Percentiles rank a stretch among this genome's conserved stretches.
These are phyloP conservation scores for Dromococcyx pavoninus DNA, from an alignment of 2,797 vertebrate species.

Conservation along the genomic window DNA sequence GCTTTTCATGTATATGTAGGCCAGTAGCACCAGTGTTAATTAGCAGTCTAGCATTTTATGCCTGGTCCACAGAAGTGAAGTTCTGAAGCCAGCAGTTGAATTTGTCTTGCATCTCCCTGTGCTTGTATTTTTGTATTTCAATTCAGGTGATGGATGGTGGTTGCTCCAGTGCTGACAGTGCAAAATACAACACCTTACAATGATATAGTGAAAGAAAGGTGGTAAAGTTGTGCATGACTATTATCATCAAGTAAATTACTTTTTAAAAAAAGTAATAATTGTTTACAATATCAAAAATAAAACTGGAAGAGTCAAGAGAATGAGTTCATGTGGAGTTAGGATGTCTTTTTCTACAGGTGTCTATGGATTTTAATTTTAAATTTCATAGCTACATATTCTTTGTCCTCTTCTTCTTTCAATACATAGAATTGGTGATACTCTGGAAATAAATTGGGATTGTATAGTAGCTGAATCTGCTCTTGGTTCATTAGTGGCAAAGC, in stretches of 20 bases:
- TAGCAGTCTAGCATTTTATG: neutral
- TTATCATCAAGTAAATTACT: neutral
- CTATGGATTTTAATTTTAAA: neutral
- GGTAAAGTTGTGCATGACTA: neutral
- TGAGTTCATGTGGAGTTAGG: neutral
- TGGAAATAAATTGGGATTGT: neutral
- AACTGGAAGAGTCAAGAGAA: neutral
- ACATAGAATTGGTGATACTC: neutral
- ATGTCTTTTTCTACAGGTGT: neutral
- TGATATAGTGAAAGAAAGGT: neutral
- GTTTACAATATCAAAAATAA: neutral
- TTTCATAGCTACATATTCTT: neutral
- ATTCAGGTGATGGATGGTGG: neutral
- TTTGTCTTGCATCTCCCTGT: neutral
- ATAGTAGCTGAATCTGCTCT: neutral
- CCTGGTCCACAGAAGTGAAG: neutral
- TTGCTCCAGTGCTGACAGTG: neutral
- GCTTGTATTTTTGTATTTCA: neutral
- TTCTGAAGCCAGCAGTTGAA: neutral
- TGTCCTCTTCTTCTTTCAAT: neutral
- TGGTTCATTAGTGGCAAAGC: neutral
- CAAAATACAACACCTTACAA: neutral
- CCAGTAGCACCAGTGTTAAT: neutral
- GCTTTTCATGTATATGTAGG: neutral
- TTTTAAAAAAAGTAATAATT: neutral